Evolutionary conservation across 2,113 vertebrate species (phyloP).

Genomic region (Origma solitaria): DNA sequence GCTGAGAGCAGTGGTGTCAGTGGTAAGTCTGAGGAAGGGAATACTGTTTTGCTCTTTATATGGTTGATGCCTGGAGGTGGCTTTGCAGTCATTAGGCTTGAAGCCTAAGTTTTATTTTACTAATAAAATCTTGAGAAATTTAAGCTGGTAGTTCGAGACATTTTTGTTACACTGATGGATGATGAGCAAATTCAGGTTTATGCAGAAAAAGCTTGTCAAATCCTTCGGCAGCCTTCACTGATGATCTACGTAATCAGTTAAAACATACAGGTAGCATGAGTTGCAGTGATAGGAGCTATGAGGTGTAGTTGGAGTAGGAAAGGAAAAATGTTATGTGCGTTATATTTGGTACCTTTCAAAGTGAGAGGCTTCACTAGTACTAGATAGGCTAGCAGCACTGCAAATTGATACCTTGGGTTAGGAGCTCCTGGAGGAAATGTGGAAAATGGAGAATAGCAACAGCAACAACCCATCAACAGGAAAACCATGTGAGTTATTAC

Average conservation of each 20-base stretch:
- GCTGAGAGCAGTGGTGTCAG: neutral
- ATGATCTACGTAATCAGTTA: neutral
- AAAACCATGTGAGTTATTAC: neutral
- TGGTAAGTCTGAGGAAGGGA: neutral
- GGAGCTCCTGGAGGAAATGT: neutral
- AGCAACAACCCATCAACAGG: neutral
- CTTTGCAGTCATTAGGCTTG: neutral
- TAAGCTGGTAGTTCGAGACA: neutral
- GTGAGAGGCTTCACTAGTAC: neutral
- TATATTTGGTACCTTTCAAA: neutral
- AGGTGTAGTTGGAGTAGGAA: neutral
- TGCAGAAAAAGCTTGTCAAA: neutral
- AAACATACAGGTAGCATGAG: neutral
- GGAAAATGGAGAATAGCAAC: neutral
- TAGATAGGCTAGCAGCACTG: neutral
- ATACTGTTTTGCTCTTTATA: neutral
- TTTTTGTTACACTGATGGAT: neutral
- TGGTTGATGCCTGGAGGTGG: neutral
- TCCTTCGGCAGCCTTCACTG: neutral
- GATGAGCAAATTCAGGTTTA: neutral
- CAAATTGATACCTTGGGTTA: neutral
- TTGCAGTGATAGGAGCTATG: neutral
- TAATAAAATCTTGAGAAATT: neutral
- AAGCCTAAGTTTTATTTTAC: neutral
- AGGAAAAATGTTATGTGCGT: neutral